These are phyloP conservation scores for Mobula birostris DNA, from an alignment of 2,113 vertebrate genomes.

Conservation along the genomic window DNA sequence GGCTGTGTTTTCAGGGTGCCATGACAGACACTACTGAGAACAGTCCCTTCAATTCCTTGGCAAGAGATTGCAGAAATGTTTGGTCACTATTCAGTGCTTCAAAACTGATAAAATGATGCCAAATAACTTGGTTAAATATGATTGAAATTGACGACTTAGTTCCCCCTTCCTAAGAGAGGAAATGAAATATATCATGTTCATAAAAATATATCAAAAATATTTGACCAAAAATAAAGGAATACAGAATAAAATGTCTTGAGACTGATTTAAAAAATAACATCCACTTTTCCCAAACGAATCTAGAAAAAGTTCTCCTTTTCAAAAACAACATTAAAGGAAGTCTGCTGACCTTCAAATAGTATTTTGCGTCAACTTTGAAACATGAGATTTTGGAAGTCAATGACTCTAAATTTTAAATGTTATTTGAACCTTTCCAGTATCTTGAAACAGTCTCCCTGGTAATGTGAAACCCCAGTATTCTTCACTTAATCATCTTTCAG, in stretches of 20 bases:
- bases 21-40: background rate
- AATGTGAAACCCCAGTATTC: background rate
- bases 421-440: slow-evolving; percentile 26
- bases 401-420: slow-evolving; percentile 18
- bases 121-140: background rate
- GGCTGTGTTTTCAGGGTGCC: background rate
- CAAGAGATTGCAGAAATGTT: background rate
- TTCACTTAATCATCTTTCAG: background rate
- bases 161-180: background rate
- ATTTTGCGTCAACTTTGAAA: slow-evolving; percentile 27
- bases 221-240: background rate
- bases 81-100: background rate
- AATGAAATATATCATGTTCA: background rate
- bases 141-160: background rate
- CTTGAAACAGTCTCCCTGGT: background rate
- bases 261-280: background rate
- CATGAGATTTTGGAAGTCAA: slow-evolving; percentile 21
- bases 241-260: background rate
- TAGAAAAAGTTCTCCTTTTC: slow-evolving; percentile 4
- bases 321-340: slow-evolving; percentile 25
- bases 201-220: background rate
- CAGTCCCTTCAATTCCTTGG: background rate
- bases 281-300: background rate
- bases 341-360: slow-evolving; percentile 23
- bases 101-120: background rate